phyloP scores from a whole-genome alignment of 1,140 invertebrate genomes.

The Bemisia tabaci region DNA sequence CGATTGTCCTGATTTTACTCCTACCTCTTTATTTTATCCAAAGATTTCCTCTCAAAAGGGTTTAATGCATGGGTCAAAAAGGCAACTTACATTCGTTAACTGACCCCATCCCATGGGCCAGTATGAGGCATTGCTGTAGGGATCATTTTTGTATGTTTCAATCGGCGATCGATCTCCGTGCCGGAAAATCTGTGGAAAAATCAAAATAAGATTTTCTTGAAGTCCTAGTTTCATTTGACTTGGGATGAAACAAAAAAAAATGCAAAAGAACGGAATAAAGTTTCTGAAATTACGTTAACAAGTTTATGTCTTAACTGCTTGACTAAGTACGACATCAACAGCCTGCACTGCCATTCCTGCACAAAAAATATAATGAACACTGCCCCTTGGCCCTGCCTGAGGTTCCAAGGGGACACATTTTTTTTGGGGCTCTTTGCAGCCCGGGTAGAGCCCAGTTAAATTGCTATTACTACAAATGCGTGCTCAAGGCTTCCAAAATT shows the following conservation, averaged over 20 bases:
- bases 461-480: too few relatives aligned
- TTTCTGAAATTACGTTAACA: not conserved
- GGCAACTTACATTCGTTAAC: slow-evolving; percentile 56
- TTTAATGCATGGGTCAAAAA: too few relatives aligned
- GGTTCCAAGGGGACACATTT: too few relatives aligned
- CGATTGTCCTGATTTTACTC: too few relatives aligned
- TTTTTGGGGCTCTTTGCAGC: too few relatives aligned
- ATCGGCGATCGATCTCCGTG: slow-evolving; percentile 75
- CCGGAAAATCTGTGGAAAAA: slow-evolving; percentile 41
- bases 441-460: too few relatives aligned
- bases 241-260: too few relatives aligned
- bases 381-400: too few relatives aligned
- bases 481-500: too few relatives aligned
- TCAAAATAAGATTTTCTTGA: slow-evolving; percentile 3
- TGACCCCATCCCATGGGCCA: slow-evolving; percentile 69
- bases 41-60: too few relatives aligned
- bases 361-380: not conserved
- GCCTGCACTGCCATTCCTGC: not conserved
- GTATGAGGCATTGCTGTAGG: slow-evolving; percentile 44
- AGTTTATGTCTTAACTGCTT: not conserved
- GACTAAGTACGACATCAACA: not conserved
- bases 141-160: slow-evolving; percentile 59
- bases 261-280: not conserved
- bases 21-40: too few relatives aligned
- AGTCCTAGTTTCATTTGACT: too few relatives aligned